Evolutionary conservation across 2,888 invertebrate species (phyloP).

Genomic region (Agrotis segetum): DNA sequence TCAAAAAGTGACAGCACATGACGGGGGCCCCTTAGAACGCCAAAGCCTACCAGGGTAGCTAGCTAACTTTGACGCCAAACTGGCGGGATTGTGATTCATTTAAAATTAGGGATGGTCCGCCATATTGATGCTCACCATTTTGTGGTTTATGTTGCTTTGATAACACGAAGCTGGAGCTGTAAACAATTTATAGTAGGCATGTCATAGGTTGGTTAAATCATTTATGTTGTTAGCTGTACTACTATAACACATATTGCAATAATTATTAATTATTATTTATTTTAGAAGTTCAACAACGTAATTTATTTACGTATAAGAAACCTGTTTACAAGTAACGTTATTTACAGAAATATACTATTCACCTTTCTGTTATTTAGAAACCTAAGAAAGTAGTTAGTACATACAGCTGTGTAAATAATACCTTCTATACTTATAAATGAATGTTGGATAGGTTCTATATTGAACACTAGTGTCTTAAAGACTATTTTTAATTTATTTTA

Average conservation of each 20-base stretch:
- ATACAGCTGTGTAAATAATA: conserved; percentile 28
- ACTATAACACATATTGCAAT: background rate
- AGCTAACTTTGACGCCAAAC: too few relatives aligned
- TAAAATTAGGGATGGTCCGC: too few relatives aligned
- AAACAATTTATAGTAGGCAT: too few relatives aligned
- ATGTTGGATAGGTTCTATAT: background rate
- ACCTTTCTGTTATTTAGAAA: background rate
- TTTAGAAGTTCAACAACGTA: conserved; percentile 6
- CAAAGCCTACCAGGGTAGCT: too few relatives aligned
- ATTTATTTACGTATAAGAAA: background rate
- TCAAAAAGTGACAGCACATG: too few relatives aligned
- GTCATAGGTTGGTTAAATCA: too few relatives aligned
- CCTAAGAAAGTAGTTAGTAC: background rate
- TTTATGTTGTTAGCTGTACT: too few relatives aligned
- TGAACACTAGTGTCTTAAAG: background rate
- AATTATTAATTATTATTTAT: background rate
- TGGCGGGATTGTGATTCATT: too few relatives aligned
- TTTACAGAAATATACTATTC: conserved; percentile 20
- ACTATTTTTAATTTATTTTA: background rate
- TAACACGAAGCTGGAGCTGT: too few relatives aligned
- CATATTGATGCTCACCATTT: too few relatives aligned
- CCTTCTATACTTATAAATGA: conserved; percentile 1
- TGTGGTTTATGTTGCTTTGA: too few relatives aligned
- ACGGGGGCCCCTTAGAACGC: too few relatives aligned
- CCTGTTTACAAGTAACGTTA: background rate